Evolutionary conservation across 2,888 invertebrate species (phyloP).

Genomic region (Eupsilia transversa): DNA sequence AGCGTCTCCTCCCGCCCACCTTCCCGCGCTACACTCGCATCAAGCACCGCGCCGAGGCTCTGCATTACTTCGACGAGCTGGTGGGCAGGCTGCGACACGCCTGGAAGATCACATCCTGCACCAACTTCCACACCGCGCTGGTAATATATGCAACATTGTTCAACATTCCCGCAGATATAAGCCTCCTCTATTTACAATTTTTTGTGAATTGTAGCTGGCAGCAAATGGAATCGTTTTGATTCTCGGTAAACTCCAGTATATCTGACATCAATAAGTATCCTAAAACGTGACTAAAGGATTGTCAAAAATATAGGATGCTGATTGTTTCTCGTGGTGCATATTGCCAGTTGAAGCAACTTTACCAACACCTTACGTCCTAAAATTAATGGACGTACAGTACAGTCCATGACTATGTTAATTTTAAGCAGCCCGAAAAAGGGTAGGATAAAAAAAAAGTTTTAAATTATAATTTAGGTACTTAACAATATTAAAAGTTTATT

Average conservation of each 20-base stretch:
- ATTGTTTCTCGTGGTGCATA: neutral
- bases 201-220: neutral
- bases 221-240: too few relatives aligned
- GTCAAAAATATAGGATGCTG: neutral
- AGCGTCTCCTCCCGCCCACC: conserved; percentile 98
- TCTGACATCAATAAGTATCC: too few relatives aligned
- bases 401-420: neutral
- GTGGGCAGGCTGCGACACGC: conserved; percentile 95
- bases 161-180: neutral
- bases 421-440: too few relatives aligned
- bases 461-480: too few relatives aligned
- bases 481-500: too few relatives aligned
- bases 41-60: conserved; percentile 93
- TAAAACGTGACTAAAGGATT: neutral
- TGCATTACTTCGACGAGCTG: conserved; percentile 95
- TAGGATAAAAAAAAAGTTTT: too few relatives aligned
- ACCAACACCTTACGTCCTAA: neutral
- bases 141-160: conserved; percentile 89
- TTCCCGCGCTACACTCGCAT: conserved; percentile 99
- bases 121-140: conserved; percentile 95
- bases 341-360: neutral
- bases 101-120: conserved; percentile 94
- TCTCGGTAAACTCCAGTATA: too few relatives aligned
- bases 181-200: neutral
- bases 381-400: too few relatives aligned